Percentiles rank a stretch among this genome's conserved stretches.
Conservation (phyloP, 2,888 invertebrate species). For the Spisula subtruncata region DNA sequence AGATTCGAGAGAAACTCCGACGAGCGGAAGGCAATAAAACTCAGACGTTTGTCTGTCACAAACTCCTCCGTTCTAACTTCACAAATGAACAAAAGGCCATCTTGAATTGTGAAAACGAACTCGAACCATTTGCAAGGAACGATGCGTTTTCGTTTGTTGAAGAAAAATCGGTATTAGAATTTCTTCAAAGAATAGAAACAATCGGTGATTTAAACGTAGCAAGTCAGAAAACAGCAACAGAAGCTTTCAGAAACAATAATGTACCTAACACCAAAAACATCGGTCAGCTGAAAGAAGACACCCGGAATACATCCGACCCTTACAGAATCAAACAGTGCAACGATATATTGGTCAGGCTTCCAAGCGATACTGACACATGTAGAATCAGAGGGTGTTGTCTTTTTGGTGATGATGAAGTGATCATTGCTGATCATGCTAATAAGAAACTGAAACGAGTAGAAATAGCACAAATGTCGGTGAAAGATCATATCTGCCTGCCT, state of each 20-base stretch:
- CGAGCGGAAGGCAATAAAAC: neutral
- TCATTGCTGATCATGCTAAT: neutral
- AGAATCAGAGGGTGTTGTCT: neutral
- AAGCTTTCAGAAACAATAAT: too few species aligned
- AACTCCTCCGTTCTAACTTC: neutral
- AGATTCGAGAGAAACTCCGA: neutral
- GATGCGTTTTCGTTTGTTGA: neutral
- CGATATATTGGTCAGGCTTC: neutral
- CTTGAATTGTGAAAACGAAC: neutral
- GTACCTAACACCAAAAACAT: too few species aligned
- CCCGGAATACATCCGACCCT: neutral
- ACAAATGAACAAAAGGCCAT: neutral
- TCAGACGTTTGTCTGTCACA: neutral
- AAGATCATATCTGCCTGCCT: neutral
- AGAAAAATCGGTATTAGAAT: neutral
- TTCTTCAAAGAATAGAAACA: too few species aligned
- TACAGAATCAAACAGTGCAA: neutral
- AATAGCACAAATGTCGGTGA: neutral
- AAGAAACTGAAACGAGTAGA: neutral
- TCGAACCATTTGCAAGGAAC: neutral
- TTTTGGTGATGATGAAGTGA: neutral
- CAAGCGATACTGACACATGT: neutral
- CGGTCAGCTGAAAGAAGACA: too few species aligned
- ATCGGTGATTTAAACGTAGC: too few species aligned
- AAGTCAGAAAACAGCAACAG: too few species aligned